phyloP scores from a whole-genome alignment of 2,888 invertebrate genomes.

The Acanthopleura granulata region DNA sequence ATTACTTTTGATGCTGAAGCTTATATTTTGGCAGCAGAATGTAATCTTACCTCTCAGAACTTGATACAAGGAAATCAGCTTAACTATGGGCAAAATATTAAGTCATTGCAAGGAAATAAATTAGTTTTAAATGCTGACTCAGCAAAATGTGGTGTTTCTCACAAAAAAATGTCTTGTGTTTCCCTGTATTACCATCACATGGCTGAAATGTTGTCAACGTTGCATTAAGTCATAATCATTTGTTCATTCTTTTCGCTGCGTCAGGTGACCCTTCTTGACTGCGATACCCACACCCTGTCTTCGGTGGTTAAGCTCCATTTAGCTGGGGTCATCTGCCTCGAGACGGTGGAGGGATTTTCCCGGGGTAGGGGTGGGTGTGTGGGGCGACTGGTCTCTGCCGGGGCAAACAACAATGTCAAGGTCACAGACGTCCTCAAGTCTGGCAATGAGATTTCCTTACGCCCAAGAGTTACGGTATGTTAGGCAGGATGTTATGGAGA shows the following conservation, averaged over 20 bases:
- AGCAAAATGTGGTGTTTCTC: no score
- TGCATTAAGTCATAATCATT: neutral
- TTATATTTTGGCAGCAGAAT: no score
- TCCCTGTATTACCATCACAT: no score
- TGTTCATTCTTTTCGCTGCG: neutral
- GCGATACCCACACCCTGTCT: constrained; percentile 33
- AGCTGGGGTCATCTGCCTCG: constrained; percentile 42
- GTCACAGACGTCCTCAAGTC: constrained; percentile 1
- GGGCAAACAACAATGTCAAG: constrained; percentile 36
- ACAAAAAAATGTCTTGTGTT: no score
- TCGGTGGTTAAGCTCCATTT: constrained; percentile 47
- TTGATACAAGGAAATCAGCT: no score
- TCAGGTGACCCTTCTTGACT: constrained; percentile 49
- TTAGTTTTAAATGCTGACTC: no score
- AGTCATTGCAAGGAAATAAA: no score
- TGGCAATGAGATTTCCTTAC: neutral
- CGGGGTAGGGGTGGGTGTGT: constrained; percentile 25
- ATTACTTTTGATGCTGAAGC: no score
- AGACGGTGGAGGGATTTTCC: constrained; percentile 32
- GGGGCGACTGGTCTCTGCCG: constrained; percentile 42
- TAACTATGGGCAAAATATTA: no score
- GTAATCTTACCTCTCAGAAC: no score
- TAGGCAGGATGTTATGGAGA: no score
- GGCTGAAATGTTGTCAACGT: no score
- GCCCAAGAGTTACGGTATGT: neutral